Evolutionary conservation across 2,888 invertebrate genomes (phyloP), one percentile per base, ranked within the genome.

Genomic region (Osmoderma eremita): DNA sequence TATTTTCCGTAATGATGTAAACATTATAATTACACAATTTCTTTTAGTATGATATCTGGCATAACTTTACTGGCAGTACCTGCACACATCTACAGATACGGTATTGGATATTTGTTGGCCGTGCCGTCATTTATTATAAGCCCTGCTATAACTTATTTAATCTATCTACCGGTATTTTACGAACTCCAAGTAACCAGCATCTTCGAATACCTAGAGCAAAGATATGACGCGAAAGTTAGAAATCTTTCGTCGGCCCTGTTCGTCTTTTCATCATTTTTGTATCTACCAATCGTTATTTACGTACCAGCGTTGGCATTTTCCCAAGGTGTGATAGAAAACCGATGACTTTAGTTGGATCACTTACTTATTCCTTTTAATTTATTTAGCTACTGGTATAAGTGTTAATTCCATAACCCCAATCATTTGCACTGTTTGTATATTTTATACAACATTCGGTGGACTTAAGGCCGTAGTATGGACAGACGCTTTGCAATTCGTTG

Each of bases 381-480:
- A 2, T 8, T 30, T 30, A 30, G 30, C 10, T 30, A 30, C 30
- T 1, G 17, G 38, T 15, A 85, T 89, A 3, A 81, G 88, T 68
- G 84, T 91, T 2, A 88, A 89, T 75, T 80, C 87, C 0, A 86
- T 92, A 42, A 88, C 90, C 1, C 86, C 89, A 0, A 83, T 91
- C 0, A 86, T 91, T 13, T 91, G 91, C 74, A 81, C 88, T 2
- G 84, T 90, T 1, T 93, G 92, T 77, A 91, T 91, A 18, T 90
- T 92, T 54, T 91, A 93, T 74, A 91, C 91, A 3, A 89, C 91
- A 0, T 78, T 92, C 42, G 92, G 89, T 41, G 90, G 90, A 6
- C 78, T 90, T 22, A 84, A 88, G 77, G 90, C 90, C 1, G 88
- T 91, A 4, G 87, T 91, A 1, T 88, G 89, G 82, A 87, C 90